phyloP scores from a whole-genome alignment of 2,888 invertebrate species.

The Drosophila subquinaria region DNA sequence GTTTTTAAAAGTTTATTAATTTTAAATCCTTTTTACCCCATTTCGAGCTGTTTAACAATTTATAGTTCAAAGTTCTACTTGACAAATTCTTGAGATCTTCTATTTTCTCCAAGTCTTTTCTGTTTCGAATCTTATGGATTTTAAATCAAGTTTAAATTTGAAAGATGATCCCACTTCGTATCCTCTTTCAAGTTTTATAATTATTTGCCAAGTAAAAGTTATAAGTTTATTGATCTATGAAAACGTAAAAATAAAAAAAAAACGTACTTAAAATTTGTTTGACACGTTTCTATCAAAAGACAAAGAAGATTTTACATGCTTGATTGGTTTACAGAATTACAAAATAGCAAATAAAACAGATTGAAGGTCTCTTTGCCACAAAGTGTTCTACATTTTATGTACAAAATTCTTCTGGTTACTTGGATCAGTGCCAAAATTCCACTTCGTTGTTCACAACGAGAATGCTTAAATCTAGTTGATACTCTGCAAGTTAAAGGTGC shows the following conservation, averaged over 20 bases:
- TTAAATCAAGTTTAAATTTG: background rate
- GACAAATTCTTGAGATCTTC: no score
- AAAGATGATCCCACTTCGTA: background rate
- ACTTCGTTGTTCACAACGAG: conserved; percentile 48
- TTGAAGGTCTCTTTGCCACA: conserved; percentile 26
- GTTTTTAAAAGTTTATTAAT: background rate
- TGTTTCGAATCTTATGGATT: background rate
- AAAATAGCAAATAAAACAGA: conserved; percentile 40
- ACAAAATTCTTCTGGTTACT: conserved; percentile 70
- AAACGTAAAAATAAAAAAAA: conserved; percentile 26
- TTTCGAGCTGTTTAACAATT: no score
- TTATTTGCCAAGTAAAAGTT: background rate
- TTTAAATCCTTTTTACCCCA: background rate
- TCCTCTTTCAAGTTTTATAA: background rate
- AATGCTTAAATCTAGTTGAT: conserved; percentile 59
- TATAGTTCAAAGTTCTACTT: background rate
- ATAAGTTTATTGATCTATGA: conserved; percentile 31
- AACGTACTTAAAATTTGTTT: conserved; percentile 4
- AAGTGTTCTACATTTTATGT: conserved; percentile 61
- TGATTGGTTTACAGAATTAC: conserved; percentile 58
- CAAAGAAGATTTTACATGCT: conserved; percentile 23
- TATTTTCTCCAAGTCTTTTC: background rate
- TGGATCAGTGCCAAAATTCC: conserved; percentile 75
- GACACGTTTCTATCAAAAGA: conserved; percentile 22
- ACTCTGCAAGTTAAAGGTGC: conserved; percentile 46